Evolutionary conservation across 2,113 vertebrate species (phyloP).

Genomic region (rabbit (Oryctolagus cuniculus)): DNA sequence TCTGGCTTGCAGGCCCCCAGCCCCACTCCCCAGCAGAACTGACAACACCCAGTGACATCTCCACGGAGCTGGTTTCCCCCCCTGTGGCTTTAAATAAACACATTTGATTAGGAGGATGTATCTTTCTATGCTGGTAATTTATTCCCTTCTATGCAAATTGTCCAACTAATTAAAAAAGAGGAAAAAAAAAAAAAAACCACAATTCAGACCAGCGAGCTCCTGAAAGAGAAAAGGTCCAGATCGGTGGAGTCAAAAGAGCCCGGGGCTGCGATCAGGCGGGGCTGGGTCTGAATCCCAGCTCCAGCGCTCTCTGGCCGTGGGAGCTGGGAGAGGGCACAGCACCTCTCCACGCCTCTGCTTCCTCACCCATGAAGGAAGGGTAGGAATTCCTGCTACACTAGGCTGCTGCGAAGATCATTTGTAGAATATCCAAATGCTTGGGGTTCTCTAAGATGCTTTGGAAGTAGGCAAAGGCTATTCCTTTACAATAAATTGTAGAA

Average conservation of each 20-base stretch:
- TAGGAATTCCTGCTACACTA: not conserved
- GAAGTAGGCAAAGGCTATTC: not conserved
- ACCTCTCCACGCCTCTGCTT: not conserved
- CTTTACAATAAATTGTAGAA: not conserved
- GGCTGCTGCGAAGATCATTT: not conserved
- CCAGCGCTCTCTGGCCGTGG: not conserved
- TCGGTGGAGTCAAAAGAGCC: not conserved
- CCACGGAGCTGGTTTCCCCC: not conserved
- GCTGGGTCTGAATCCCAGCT: not conserved
- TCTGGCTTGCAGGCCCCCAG: not conserved
- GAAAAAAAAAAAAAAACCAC: not conserved
- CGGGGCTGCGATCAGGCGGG: not conserved
- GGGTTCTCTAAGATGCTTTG: not conserved
- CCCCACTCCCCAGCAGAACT: not conserved
- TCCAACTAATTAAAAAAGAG: conserved; percentile 61
- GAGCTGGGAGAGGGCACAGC: not conserved
- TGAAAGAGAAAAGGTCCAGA: conserved; percentile 36
- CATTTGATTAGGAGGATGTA: conserved; percentile 67
- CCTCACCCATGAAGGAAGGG: not conserved
- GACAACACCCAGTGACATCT: not conserved
- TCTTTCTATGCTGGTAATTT: conserved; percentile 62
- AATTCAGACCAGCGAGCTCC: conserved; percentile 12
- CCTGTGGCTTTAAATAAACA: conserved; percentile 65
- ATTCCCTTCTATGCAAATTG: conserved; percentile 68
- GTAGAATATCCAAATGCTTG: not conserved